A percentile compares a stretch with the other conserved stretches of the same genome.
Conservation (phyloP, 2,888 invertebrate species). For the Podabrus alpinus region DNA sequence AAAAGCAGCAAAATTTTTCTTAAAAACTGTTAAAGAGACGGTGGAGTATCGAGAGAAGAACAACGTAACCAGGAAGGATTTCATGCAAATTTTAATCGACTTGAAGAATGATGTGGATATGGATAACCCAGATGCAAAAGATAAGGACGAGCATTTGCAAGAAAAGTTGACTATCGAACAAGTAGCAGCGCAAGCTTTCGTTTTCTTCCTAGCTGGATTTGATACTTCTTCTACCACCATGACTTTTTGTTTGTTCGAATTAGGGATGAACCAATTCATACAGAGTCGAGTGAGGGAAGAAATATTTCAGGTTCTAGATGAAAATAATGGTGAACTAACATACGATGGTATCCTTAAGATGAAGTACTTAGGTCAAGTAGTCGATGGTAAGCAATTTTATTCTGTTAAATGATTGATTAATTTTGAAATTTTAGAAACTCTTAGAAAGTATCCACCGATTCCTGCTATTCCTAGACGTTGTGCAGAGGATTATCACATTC, state of each 20-base stretch:
- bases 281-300: constrained; percentile 55
- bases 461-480: not conserved
- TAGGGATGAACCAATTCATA: constrained; percentile 55
- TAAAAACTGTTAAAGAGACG: constrained; percentile 36
- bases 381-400: constrained; percentile 41
- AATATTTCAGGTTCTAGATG: constrained; percentile 48
- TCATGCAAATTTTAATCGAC: constrained; percentile 49
- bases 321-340: constrained; percentile 51
- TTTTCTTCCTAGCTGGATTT: constrained; percentile 47
- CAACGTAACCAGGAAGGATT: constrained; percentile 44
- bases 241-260: constrained; percentile 56
- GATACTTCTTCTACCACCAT: constrained; percentile 52
- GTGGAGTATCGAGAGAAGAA: constrained; percentile 38
- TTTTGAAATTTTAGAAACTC: not conserved
- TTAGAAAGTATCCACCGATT: not conserved
- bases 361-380: constrained; percentile 56
- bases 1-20: constrained; percentile 38
- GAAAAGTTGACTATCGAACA: constrained; percentile 5
- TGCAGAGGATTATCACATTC: not conserved
- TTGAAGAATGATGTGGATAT: constrained; percentile 28
- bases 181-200: constrained; percentile 38
- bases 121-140: constrained; percentile 2
- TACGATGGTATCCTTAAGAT: constrained; percentile 57
- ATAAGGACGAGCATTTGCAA: not conserved
- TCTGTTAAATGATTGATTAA: not conserved